A percentile compares a stretch with the other conserved stretches of the same genome.
These are phyloP conservation scores for Pseudonaja textilis DNA, from an alignment of 2,113 vertebrate genomes.

Conservation along the genomic window DNA sequence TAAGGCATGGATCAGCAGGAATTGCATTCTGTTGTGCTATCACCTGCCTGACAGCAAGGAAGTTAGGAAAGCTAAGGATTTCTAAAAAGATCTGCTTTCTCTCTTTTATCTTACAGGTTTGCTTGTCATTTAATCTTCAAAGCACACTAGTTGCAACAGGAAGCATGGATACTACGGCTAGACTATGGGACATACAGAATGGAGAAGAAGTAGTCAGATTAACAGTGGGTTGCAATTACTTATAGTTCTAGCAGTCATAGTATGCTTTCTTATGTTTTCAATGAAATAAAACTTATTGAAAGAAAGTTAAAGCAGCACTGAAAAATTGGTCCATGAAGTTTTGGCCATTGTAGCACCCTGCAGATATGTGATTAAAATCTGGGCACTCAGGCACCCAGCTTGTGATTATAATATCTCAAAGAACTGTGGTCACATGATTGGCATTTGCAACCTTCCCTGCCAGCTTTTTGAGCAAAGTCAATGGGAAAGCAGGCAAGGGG, in stretches of 20 bases:
- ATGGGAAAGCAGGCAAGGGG: background rate
- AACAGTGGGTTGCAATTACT: slow-evolving; percentile 66
- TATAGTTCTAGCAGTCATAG: background rate
- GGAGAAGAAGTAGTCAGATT: slow-evolving; percentile 84
- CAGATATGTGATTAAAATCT: background rate
- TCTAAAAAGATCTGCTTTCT: background rate
- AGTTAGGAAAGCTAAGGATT: background rate
- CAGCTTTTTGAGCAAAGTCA: background rate
- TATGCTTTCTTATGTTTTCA: slow-evolving; percentile 6
- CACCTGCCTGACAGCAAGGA: background rate
- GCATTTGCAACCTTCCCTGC: background rate
- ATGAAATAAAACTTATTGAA: slow-evolving; percentile 1
- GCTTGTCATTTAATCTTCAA: slow-evolving; percentile 91
- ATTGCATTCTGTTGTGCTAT: background rate
- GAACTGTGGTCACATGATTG: background rate
- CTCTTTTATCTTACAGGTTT: slow-evolving; percentile 77
- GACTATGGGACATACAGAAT: slow-evolving; percentile 87
- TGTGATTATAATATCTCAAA: background rate
- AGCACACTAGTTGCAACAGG: slow-evolving; percentile 92
- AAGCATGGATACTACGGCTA: slow-evolving; percentile 89
- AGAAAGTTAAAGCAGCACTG: background rate
- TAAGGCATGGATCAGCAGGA: background rate
- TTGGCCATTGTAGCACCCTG: background rate
- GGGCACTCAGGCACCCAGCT: background rate
- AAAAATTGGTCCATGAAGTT: background rate